These are phyloP conservation scores for Phaethornis superciliosus DNA, from an alignment of 2,113 vertebrate genomes.

Conservation along the genomic window DNA sequence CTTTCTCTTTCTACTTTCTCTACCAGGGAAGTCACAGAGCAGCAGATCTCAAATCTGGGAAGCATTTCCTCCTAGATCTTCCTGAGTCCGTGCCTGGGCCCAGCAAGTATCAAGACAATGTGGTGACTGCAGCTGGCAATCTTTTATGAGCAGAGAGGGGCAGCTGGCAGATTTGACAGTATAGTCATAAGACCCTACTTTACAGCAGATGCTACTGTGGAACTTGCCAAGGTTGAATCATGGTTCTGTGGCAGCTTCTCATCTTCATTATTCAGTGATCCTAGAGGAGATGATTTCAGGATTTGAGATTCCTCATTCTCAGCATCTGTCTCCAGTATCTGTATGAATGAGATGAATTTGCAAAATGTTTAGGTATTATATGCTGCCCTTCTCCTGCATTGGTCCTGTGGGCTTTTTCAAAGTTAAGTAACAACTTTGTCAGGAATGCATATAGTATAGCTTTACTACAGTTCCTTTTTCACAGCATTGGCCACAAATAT, in stretches of 20 bases:
- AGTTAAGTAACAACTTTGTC: background rate
- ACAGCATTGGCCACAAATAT: background rate
- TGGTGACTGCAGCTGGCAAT: background rate
- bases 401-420: background rate
- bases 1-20: background rate
- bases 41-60: background rate
- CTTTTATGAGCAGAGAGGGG: background rate
- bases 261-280: background rate
- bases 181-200: background rate
- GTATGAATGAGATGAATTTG: background rate
- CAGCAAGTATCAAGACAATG: background rate
- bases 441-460: background rate
- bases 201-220: background rate
- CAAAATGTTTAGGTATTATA: background rate
- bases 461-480: background rate
- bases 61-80: background rate
- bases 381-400: background rate
- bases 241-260: background rate
- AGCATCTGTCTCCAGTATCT: background rate
- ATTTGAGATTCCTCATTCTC: background rate
- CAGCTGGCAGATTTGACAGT: background rate
- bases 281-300: background rate
- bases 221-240: background rate
- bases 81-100: background rate
- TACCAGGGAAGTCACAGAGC: background rate